Base-by-base conservation (phyloP, 92 coral and sea anemone species). In the Epizoanthus rinbou region DNA sequence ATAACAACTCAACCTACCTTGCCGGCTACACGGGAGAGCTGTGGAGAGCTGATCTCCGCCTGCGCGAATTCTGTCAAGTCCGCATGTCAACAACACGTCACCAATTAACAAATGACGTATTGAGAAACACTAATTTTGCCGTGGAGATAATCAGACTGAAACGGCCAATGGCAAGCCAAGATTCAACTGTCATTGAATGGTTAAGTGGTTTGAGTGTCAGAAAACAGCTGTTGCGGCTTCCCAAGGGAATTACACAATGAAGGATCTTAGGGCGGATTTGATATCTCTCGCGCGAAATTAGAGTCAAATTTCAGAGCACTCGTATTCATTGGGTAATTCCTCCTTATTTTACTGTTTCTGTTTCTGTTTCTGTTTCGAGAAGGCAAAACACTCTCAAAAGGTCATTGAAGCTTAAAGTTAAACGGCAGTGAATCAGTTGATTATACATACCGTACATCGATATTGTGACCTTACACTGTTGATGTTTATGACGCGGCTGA, bases 11-110 rank as follows among this genome's bases (percentile, higher is more conserved):
- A 59, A 78, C 82, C 71, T 62, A 78, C 82, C 82, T 78, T 78
- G 57, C 71, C 82, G 71, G 64, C 71, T 62, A 39, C 71, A 62
- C 82, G 23, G 33, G 70, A 78, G 70, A 78, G 58, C 35, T 37
- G 43, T 37, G 43, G 43, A 78, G 58, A 78, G 41, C 72, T 63
- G 69, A 72, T 62, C 70, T 60, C 82, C 82, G 82, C 82, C 82
- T 78, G 82, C 82, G 82, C 71, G 82, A 86, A 88, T 82, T 45
- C 87, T 89, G 74, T 92, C 92, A 87, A 76, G 81, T 76, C 81
- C 81, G 86, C 93, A 78, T 90, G 93, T 92, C 96, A 92, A 90
- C 96, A 85, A 91, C 88, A 84, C 85, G 93, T 87, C 91, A 92
- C 84, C 96, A 92, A 92, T 92, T 91, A 91, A 91, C 86, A 87